phyloP scores from a whole-genome alignment of 1,140 invertebrate species.

The Heliconius hewitsoni region DNA sequence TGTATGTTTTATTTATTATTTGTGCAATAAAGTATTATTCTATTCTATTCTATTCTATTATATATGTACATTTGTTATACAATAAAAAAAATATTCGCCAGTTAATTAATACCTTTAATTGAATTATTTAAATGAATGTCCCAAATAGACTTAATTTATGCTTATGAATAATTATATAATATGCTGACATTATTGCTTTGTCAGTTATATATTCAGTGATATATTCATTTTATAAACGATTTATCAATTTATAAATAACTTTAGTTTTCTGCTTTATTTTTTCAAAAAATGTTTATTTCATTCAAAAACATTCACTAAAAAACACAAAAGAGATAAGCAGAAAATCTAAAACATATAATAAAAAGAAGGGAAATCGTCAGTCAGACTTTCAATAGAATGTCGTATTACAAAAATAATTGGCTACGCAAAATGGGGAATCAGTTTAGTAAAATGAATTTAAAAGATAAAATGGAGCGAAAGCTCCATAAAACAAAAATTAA shows the following conservation, averaged over 20 bases:
- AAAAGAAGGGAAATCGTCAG: conserved; percentile 10
- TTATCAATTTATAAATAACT: too few relatives aligned
- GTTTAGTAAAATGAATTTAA: conserved; percentile 28
- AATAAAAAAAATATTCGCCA: too few relatives aligned
- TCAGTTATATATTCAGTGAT: background rate
- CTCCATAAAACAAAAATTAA: too few relatives aligned
- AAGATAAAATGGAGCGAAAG: background rate
- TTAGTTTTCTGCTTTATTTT: background rate
- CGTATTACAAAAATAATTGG: conserved; percentile 35
- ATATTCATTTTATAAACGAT: background rate
- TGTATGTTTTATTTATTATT: too few relatives aligned
- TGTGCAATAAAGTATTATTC: too few relatives aligned
- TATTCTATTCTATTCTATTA: too few relatives aligned
- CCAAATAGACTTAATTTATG: background rate
- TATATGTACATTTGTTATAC: too few relatives aligned
- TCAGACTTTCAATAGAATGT: background rate
- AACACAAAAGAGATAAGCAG: background rate
- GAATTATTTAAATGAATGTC: background rate
- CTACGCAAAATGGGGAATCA: too few relatives aligned
- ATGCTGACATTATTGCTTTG: background rate
- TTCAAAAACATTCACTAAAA: background rate
- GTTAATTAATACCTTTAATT: background rate
- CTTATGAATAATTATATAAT: background rate
- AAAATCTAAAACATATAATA: conserved; percentile 6
- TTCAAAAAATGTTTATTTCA: background rate